phyloP scores from a whole-genome alignment of 2,797 vertebrate genomes.

The Buceros bicornis region DNA sequence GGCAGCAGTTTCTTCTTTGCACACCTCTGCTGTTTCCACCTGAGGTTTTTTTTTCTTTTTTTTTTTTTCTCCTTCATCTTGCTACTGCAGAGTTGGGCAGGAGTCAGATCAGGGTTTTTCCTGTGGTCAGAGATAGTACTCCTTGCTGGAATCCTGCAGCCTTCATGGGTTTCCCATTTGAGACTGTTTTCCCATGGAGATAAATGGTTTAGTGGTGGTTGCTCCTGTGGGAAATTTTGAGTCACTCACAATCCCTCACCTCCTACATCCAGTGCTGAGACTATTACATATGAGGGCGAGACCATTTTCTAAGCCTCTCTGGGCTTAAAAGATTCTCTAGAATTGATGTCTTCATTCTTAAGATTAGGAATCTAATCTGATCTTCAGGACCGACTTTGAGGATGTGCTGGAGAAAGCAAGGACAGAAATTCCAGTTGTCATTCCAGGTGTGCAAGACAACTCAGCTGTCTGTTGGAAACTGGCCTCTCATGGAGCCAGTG shows the following conservation, averaged over 20 bases:
- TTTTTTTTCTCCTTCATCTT: background rate
- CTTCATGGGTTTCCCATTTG: background rate
- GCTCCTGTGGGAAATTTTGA: background rate
- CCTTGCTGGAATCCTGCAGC: background rate
- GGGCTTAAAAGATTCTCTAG: background rate
- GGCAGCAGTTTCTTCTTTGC: background rate
- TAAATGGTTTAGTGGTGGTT: background rate
- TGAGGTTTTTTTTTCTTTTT: fast-evolving
- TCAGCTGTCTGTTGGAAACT: background rate
- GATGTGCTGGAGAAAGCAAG: background rate
- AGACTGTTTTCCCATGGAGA: background rate
- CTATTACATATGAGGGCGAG: background rate
- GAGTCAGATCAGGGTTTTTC: background rate
- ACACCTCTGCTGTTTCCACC: background rate
- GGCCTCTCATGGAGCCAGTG: background rate
- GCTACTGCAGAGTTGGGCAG: background rate
- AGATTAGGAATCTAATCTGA: background rate
- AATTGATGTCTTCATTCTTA: background rate
- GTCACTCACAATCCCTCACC: background rate
- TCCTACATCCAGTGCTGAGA: background rate
- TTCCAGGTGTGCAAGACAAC: background rate
- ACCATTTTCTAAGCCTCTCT: background rate
- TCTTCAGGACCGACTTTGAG: background rate
- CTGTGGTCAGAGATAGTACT: background rate
- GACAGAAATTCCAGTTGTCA: background rate